Conservation (phyloP, 1,140 invertebrate genomes). For the Drosophila parabipectinata region DNA sequence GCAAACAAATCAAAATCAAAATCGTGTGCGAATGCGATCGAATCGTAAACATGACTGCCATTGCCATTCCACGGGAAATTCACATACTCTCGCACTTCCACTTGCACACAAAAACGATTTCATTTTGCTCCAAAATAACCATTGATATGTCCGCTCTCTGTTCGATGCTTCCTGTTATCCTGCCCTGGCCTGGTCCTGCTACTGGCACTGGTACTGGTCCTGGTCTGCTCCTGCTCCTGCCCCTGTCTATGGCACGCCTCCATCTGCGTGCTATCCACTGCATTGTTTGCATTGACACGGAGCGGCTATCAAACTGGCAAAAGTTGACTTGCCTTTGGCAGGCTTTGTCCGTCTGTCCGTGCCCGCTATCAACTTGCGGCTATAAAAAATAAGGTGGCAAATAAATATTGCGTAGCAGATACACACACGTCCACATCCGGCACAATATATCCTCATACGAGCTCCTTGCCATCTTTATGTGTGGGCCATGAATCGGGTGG, state of each 20-base stretch:
- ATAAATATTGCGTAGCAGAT: slow-evolving; percentile 64
- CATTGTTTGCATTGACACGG: slow-evolving; percentile 74
- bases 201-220: not conserved
- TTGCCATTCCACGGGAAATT: slow-evolving; percentile 60
- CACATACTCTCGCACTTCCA: slow-evolving; percentile 31
- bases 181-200: not conserved
- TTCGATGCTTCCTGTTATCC: slow-evolving; percentile 31
- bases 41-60: slow-evolving; percentile 65
- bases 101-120: slow-evolving; percentile 64
- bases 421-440: slow-evolving; percentile 22
- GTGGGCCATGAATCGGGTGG: not conserved
- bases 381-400: slow-evolving; percentile 60
- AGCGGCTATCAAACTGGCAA: slow-evolving; percentile 64
- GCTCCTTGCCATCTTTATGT: slow-evolving; percentile 15
- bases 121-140: slow-evolving; percentile 75
- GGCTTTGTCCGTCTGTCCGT: slow-evolving; percentile 37
- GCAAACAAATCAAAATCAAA: slow-evolving; percentile 82
- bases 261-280: slow-evolving; percentile 17
- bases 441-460: slow-evolving; percentile 14
- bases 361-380: slow-evolving; percentile 51
- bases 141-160: slow-evolving; percentile 63
- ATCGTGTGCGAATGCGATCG: slow-evolving; percentile 74
- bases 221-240: not conserved
- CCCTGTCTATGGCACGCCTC: slow-evolving; percentile 5
- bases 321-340: slow-evolving; percentile 59